These are phyloP conservation scores for Tauraco erythrolophus DNA, from an alignment of 2,113 vertebrate genomes.

Conservation along the genomic window DNA sequence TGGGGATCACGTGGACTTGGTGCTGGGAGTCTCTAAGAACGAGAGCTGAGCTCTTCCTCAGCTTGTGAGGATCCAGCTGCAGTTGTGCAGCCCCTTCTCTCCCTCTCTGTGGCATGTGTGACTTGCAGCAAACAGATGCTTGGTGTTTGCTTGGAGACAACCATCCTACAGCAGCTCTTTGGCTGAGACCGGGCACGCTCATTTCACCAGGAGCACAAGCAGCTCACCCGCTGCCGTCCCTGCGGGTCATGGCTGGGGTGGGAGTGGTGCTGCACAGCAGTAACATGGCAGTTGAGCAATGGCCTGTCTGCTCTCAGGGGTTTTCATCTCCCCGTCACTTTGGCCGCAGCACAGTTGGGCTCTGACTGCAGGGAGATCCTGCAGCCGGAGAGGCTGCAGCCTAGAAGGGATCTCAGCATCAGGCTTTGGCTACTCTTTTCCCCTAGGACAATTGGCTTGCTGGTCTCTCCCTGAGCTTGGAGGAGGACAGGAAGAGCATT, in stretches of 20 bases:
- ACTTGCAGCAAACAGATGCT: not conserved
- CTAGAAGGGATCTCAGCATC: not conserved
- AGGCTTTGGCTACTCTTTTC: not conserved
- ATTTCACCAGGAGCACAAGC: not conserved
- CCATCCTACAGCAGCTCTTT: not conserved
- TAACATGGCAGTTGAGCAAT: not conserved
- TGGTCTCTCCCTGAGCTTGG: not conserved
- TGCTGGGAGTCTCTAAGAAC: not conserved
- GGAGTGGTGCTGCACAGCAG: not conserved
- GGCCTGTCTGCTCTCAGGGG: rapidly evolving
- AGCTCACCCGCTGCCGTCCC: not conserved
- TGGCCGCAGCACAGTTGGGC: rapidly evolving
- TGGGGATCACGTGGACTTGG: rapidly evolving
- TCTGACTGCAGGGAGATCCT: rapidly evolving
- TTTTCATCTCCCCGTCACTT: not conserved
- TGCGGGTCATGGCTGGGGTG: not conserved
- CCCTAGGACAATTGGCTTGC: too few relatives aligned
- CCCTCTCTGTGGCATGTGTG: not conserved
- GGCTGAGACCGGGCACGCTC: not conserved
- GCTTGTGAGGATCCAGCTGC: not conserved
- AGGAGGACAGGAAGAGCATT: not conserved
- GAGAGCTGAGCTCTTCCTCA: not conserved
- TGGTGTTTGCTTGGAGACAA: not conserved
- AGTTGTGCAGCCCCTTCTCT: not conserved
- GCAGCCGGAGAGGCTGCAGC: not conserved